Base-by-base conservation (phyloP, 2,113 vertebrate genomes). In the Cavia aperea region DNA sequence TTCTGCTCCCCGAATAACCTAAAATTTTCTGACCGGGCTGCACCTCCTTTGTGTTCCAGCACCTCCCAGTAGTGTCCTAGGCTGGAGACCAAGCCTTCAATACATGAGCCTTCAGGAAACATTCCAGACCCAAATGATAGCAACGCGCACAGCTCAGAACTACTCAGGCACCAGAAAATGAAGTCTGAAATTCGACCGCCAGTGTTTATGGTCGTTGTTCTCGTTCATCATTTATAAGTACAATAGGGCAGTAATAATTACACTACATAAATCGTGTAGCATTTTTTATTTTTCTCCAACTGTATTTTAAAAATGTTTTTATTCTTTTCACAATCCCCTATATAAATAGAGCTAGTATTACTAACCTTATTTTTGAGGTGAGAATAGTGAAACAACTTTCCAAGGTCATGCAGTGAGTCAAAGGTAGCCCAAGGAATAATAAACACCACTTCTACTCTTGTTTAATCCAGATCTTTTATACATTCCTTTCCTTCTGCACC, bases 261-360 rank as follows among this genome's bases (percentile, higher is more conserved):
- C 8, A 95, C n/a, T 92, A 68, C 39, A 51, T 66, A 92, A 94
- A 46, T 36, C 81, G 49, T 60, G 81, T 51, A 31, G 3, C 24
- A 63, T 66, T 95, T 93, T 93, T 33, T 88, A 33, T 70, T 89
- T 89, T 87, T 29, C 54, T 51, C 29, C 68, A 83, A 72, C 26
- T 92, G 46, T 72, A 7, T 33, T 54, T 21, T 21, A 79, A 79
- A 79, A 54, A 16, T 36, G 21, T 90, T 88, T 92, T 83, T 90
- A 86, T 70, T 89, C n/a, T 94, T 92, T 93, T 54, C 58, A 56
- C 43, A 92, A 95, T 63, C 58, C 62, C 51, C 19, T 81, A 84
- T 83, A 92, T 92, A 84, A 94, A 89, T 58, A 90, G 43, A 29
- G 8, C 66, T 49, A 49, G 31, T 46, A 86, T 89, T 81, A 89